Base-by-base conservation (phyloP, 2,113 vertebrate species). In the Clarias gariepinus region DNA sequence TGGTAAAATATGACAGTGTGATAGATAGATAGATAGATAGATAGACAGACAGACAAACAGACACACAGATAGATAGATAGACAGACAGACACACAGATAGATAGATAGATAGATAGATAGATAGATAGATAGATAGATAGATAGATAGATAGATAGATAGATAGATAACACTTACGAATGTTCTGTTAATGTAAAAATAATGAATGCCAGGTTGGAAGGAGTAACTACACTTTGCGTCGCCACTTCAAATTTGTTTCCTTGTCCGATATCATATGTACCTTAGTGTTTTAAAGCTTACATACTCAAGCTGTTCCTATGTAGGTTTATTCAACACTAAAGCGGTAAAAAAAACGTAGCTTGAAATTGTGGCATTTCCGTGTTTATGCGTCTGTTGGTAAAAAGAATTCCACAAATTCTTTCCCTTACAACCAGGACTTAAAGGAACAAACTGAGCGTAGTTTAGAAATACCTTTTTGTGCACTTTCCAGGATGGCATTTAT, bases 301-400 rank as follows among this genome's bases (percentile, higher is more conserved):
- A 52, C 25, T 47, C 47, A 77, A 16, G 52, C 47, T 55, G 47
- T 77, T n/a, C 73, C 25, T 28, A 28, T 77, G 25, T 18, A 2
- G 13, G 16, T 55, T 77, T 28, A n/a, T 77, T 55, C 52, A 28
- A 4, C 52, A 55, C 52, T 28, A 52, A 16, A 77, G 74, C 13
- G 28, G 11, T 55, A 76, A 53, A 53, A 53, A n/a, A 16, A 4
- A 25, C 36, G 25, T 9, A 15, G 21, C 1, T 23, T 15, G 41
- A 77, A 77, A 77, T 55, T 18, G 52, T 18, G 74, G 52, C 74
- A n/a, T 77, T 77, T 77, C 25, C 25, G 5, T n/a, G 74, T 78
- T 78, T 76, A 73, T 12, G 23, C n/a, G 36, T 76, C 73, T 76
- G 73, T 76, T 47, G 21, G 23, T 76, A 76, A 76, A 0, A 76